Evolutionary conservation across 2,113 vertebrate genomes (phyloP).

Genomic region (Rostratula benghalensis): DNA sequence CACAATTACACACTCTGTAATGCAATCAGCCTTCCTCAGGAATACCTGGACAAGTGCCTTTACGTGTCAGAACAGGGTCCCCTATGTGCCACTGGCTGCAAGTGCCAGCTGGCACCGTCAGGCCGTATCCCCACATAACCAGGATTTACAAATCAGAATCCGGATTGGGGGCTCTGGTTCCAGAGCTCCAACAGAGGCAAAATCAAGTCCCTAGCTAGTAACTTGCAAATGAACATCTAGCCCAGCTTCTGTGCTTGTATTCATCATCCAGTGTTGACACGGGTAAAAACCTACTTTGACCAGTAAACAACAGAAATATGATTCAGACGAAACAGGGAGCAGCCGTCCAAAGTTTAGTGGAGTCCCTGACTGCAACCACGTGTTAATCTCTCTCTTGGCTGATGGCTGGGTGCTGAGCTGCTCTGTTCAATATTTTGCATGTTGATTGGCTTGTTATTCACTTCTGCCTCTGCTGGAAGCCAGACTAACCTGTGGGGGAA

Average conservation of each 20-base stretch:
- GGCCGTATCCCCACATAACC: rapidly evolving
- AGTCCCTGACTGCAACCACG: not conserved
- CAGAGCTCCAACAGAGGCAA: not conserved
- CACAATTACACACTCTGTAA: not conserved
- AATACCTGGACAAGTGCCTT: not conserved
- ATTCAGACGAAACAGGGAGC: not conserved
- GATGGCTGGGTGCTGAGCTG: not conserved
- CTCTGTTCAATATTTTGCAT: conserved; percentile 53
- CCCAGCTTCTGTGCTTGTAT: not conserved
- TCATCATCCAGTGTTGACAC: not conserved
- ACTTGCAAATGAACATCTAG: not conserved
- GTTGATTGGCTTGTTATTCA: conserved; percentile 68
- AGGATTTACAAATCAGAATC: rapidly evolving
- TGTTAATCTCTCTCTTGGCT: not conserved
- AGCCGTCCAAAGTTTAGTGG: not conserved
- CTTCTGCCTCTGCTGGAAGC: conserved; percentile 66
- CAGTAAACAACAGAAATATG: not conserved
- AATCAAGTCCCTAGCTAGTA: not conserved
- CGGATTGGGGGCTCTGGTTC: rapidly evolving
- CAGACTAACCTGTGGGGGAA: conserved; percentile 64
- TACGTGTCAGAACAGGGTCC: not conserved
- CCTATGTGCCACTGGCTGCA: not conserved
- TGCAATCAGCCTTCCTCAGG: not conserved
- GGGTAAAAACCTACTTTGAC: not conserved
- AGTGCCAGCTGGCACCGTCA: not conserved